Evolutionary conservation across 2,888 invertebrate genomes (phyloP).

Genomic region (Trichacis sp.): DNA sequence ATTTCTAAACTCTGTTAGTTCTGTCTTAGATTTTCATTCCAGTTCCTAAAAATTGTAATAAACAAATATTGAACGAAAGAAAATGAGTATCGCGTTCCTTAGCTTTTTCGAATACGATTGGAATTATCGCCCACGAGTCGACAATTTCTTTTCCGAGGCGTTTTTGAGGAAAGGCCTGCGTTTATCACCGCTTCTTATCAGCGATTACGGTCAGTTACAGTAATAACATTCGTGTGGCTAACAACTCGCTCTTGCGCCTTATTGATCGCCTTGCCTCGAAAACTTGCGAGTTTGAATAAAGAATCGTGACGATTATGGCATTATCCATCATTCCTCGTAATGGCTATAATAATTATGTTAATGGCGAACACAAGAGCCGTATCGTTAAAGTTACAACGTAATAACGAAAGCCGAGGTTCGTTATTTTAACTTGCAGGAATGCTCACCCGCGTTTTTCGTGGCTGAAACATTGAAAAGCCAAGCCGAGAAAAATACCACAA

Average conservation of each 20-base stretch:
- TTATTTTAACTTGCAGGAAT: neutral
- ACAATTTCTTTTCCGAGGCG: constrained; percentile 12
- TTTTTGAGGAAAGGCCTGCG: constrained; percentile 18
- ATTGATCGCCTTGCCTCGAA: constrained; percentile 41
- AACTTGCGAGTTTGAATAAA: constrained; percentile 36
- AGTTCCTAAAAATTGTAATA: no score
- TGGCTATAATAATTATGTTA: constrained; percentile 21
- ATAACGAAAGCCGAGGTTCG: constrained; percentile 1
- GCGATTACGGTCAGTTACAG: constrained; percentile 47
- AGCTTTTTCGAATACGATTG: no score
- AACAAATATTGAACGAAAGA: neutral
- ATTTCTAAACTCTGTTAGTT: no score
- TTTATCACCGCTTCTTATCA: constrained; percentile 44
- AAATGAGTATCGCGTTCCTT: neutral
- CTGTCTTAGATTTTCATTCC: no score
- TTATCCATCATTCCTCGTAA: constrained; percentile 32
- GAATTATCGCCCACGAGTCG: constrained; percentile 6
- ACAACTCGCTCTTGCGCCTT: constrained; percentile 45
- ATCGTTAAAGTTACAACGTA: constrained; percentile 24
- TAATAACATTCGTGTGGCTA: constrained; percentile 49
- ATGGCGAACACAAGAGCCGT: neutral
- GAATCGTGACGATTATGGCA: constrained; percentile 39
- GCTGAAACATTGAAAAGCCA: no score
- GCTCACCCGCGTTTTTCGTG: neutral
- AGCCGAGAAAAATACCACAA: no score